Evolutionary conservation across 2,888 invertebrate species (phyloP).

Genomic region (Labia minor): DNA sequence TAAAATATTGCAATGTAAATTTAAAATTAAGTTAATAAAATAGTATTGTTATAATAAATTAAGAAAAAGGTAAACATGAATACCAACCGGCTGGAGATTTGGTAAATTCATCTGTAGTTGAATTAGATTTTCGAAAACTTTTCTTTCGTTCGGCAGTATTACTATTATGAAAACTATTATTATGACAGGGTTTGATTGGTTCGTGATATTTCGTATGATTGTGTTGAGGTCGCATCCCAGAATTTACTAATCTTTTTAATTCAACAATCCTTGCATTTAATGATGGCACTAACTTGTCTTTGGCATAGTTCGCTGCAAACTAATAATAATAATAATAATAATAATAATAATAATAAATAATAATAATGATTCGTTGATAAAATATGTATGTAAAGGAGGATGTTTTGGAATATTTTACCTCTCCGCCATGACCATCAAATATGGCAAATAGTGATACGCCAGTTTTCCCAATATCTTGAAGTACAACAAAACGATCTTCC

Average conservation of each 20-base stretch:
- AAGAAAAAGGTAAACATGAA: too few relatives aligned
- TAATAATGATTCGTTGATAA: too few relatives aligned
- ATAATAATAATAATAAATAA: background rate
- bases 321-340: slow-evolving; percentile 31
- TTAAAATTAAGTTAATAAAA: too few relatives aligned
- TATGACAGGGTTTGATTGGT: background rate
- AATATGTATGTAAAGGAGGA: background rate
- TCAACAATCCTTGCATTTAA: slow-evolving; percentile 65
- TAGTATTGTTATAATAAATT: too few relatives aligned
- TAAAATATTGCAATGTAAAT: too few relatives aligned
- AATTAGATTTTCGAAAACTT: slow-evolving; percentile 55
- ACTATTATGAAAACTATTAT: slow-evolving; percentile 28
- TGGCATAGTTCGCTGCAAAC: slow-evolving; percentile 86
- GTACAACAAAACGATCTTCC: slow-evolving; percentile 89
- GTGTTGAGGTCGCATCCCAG: slow-evolving; percentile 21
- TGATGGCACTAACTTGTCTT: slow-evolving; percentile 74
- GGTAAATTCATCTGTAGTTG: slow-evolving; percentile 48
- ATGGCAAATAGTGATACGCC: slow-evolving; percentile 82
- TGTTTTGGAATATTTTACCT: slow-evolving; percentile 38
- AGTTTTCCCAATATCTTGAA: slow-evolving; percentile 73
- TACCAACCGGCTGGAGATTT: slow-evolving; percentile 29
- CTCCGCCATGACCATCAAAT: slow-evolving; percentile 93
- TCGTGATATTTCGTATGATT: slow-evolving; percentile 5
- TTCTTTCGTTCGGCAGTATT: slow-evolving; percentile 45
- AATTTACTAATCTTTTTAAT: slow-evolving; percentile 55